Conservation (phyloP, 2,888 invertebrate genomes). For the Ophion slaviceki region DNA sequence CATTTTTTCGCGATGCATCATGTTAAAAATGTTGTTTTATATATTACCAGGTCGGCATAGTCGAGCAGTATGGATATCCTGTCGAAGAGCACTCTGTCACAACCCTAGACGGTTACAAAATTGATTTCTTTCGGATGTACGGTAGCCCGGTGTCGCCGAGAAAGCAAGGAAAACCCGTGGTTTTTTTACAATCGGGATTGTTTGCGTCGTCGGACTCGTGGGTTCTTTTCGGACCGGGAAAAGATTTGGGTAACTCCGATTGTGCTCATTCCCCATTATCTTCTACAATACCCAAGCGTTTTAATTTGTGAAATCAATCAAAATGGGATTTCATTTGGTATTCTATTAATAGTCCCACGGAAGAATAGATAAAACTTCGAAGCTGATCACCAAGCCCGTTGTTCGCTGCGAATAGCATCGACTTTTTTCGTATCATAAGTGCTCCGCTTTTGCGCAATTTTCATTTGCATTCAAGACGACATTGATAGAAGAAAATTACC, state of each 20-base stretch:
- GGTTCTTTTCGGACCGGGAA: slow-evolving; percentile 75
- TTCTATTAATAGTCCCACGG: not conserved
- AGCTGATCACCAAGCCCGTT: not conserved
- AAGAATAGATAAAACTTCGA: not conserved
- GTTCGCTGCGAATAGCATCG: not conserved
- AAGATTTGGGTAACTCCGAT: slow-evolving; percentile 76
- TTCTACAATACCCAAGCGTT: not conserved
- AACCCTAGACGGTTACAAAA: slow-evolving; percentile 77
- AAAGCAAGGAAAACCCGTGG: slow-evolving; percentile 70
- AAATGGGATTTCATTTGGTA: not conserved
- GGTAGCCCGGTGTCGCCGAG: slow-evolving; percentile 71
- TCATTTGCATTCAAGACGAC: not conserved
- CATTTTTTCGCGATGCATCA: not conserved
- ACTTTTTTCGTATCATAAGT: not conserved
- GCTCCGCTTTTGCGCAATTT: not conserved
- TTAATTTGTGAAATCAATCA: not conserved
- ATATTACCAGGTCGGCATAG: slow-evolving; percentile 71
- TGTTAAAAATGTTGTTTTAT: not conserved
- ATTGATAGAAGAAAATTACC: not conserved
- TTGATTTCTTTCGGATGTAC: slow-evolving; percentile 76
- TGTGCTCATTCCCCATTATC: no score
- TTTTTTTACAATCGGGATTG: slow-evolving; percentile 76
- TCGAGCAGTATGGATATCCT: slow-evolving; percentile 73
- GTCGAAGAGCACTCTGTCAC: slow-evolving; percentile 76
- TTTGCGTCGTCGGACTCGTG: slow-evolving; percentile 77